Evolutionary conservation across 2,797 vertebrate genomes (phyloP).

Genomic region (Sebastes vulpes): DNA sequence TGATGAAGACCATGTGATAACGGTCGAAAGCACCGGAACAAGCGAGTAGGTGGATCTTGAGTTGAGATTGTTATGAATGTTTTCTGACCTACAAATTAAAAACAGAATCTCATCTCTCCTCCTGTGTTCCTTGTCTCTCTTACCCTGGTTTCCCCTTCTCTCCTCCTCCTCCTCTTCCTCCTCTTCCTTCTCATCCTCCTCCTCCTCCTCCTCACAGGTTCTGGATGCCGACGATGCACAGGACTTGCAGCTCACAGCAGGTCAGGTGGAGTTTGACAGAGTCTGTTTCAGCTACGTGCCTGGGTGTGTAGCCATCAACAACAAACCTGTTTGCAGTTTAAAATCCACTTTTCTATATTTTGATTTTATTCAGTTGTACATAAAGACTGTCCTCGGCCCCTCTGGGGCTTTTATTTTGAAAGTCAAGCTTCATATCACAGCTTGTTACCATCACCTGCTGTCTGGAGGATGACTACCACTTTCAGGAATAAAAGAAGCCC

Average conservation of each 20-base stretch:
- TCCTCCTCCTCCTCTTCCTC: not conserved
- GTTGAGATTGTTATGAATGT: not conserved
- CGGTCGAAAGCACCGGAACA: not conserved
- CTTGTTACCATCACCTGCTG: not conserved
- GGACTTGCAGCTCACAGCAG: conserved; percentile 53
- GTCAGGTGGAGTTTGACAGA: conserved; percentile 65
- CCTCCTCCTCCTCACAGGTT: conserved; percentile 25
- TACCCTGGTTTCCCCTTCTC: not conserved
- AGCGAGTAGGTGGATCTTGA: not conserved
- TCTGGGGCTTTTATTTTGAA: not conserved
- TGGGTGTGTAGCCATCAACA: conserved; percentile 37
- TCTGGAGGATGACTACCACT: not conserved
- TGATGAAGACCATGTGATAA: not conserved
- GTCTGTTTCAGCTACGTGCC: conserved; percentile 65
- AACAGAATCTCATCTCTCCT: not conserved
- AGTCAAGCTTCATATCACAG: not conserved
- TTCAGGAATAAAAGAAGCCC: too few species aligned
- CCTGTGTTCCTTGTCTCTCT: not conserved
- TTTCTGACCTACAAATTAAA: not conserved
- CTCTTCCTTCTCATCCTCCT: not conserved
- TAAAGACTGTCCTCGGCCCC: not conserved
- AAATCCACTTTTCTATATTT: not conserved
- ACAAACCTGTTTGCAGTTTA: not conserved
- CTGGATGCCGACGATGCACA: conserved; percentile 43
- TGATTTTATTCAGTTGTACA: not conserved